Evolutionary conservation across 1,140 invertebrate species (phyloP), one percentile per base, ranked within the genome.

Genomic region (Zaprionus ghesquierei): DNA sequence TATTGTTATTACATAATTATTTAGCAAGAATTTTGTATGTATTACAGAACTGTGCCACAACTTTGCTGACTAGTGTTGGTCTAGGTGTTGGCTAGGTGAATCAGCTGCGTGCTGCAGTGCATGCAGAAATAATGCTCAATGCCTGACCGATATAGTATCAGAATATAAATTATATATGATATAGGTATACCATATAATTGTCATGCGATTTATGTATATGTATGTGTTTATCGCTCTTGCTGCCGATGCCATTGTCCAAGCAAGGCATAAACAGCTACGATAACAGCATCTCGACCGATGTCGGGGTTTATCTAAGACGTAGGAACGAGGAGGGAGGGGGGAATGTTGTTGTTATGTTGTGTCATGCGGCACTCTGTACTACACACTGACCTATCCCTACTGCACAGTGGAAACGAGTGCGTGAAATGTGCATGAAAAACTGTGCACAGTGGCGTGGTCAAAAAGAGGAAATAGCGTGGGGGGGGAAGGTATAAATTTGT

Each of bases 331-430:
- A 10, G 27, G 18, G 15, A 33, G 29, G 13, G 53, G 53, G 15
- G 35, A 6, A 8, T 5, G 35, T 5, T n/a, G n/a, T 41, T 41
- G 35, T 41, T 41, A 12, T 5, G 31, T 10, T 35, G 53, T 20
- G 29, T 55, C 31, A 56, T 23, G 54, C 51, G 10, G 53, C 4
- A n/a, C n/a, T n/a, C n/a, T n/a, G n/a, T n/a, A 15, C 25, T 54
- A 29, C 12, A 4, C 13, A 59, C 56, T 59, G 56, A 59, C 38
- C 56, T 59, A 59, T 20, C 35, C 38, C 38, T 13, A 46, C 27
- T 2, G 23, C 56, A 44, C 38, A 29, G 22, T 44, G 22, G 35
- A 41, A 9, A n/a, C 3, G 2, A 41, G 35, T 9, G 35, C 5
- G n/a, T 12, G 35, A 41, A 10, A 12, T 13, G 20, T 18, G 41